A percentile compares a stretch with the other conserved stretches of the same genome.
Conservation (phyloP, 1,140 invertebrate species). For the Cryptotermes secundus region DNA sequence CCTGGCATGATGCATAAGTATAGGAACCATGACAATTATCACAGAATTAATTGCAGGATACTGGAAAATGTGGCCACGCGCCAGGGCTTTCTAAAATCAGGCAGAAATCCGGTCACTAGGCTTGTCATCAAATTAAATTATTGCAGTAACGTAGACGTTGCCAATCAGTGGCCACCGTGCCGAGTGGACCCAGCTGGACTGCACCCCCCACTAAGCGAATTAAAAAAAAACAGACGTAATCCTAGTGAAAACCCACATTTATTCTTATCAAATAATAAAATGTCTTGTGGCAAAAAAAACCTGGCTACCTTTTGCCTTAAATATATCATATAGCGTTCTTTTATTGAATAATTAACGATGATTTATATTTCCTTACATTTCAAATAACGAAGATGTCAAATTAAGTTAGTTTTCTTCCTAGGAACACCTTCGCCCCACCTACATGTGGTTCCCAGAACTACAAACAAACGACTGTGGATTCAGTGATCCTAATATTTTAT, state of each 20-base stretch:
- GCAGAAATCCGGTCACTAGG: too few relatives aligned
- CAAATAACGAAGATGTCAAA: not conserved
- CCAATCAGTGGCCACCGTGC: not conserved
- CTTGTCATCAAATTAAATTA: not conserved
- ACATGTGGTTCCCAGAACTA: not conserved
- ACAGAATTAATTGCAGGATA: too few relatives aligned
- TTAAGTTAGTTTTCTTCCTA: not conserved
- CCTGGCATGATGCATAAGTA: too few relatives aligned
- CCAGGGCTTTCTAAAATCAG: too few relatives aligned
- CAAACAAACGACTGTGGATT: not conserved
- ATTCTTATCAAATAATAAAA: too few relatives aligned
- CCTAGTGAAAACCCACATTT: too few relatives aligned
- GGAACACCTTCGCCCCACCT: not conserved
- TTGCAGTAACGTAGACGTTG: not conserved
- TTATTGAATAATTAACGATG: slow-evolving; percentile 7
- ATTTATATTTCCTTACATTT: not conserved
- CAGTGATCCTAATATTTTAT: not conserved
- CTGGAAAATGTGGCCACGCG: too few relatives aligned
- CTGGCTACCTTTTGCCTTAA: too few relatives aligned
- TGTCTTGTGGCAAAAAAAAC: not conserved
- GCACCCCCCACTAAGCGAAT: too few relatives aligned
- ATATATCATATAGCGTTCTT: not conserved
- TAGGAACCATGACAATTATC: too few relatives aligned
- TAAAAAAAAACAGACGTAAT: too few relatives aligned
- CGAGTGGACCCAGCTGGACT: too few relatives aligned